Evolutionary conservation across 2,113 vertebrate genomes (phyloP).

Genomic region (Conger conger): DNA sequence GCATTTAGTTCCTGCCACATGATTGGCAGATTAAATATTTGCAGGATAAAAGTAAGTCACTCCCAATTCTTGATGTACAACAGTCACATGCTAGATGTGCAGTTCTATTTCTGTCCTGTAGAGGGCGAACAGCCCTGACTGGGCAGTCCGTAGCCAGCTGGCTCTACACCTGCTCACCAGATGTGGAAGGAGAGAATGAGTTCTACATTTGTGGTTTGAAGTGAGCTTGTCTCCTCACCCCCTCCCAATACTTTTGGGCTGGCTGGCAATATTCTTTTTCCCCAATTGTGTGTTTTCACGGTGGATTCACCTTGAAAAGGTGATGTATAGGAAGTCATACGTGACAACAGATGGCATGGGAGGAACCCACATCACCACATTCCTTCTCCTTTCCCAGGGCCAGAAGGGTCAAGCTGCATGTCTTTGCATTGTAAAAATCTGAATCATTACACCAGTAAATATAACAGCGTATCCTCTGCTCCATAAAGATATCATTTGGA

Average conservation of each 20-base stretch:
- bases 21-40: too few species aligned
- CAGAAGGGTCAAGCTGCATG: conserved; percentile 30
- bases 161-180: conserved; percentile 72
- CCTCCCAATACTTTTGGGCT: conserved; percentile 10
- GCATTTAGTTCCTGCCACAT: too few species aligned
- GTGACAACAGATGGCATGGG: conserved; percentile 46
- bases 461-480: neutral
- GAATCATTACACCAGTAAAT: neutral
- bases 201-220: conserved; percentile 54
- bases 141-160: conserved; percentile 34
- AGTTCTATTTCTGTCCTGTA: conserved; percentile 45
- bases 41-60: too few species aligned
- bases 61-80: neutral
- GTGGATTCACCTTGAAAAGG: conserved; percentile 32
- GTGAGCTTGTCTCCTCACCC: conserved; percentile 25
- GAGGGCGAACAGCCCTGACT: conserved; percentile 57
- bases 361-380: conserved; percentile 24
- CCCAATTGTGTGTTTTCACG: conserved; percentile 34
- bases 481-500: too few species aligned
- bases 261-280: conserved; percentile 35
- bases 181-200: conserved; percentile 62
- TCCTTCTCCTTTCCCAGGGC: conserved; percentile 33
- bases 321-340: conserved; percentile 50
- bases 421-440: too few species aligned
- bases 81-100: conserved; percentile 16